Base-by-base conservation (phyloP, 2,797 vertebrate genomes). In the Amazona ochrocephala region DNA sequence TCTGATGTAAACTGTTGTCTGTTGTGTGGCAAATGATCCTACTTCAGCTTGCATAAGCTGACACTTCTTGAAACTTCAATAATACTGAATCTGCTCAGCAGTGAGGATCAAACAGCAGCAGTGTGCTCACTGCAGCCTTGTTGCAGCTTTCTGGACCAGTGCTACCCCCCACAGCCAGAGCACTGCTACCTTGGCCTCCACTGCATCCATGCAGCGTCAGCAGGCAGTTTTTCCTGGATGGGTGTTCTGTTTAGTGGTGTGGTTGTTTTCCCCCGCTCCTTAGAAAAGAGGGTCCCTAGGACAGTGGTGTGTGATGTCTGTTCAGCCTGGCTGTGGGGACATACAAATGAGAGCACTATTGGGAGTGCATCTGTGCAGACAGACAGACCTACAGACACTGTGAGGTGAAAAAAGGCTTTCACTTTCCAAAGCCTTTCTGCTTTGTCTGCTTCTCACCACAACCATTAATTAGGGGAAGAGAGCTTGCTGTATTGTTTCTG, bases 171-270 rank as follows among this genome's bases (percentile, higher is more conserved):
- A 5, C 8, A 39, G 32, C 37, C 2, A 2, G 7, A 39, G 65
- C 37, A 3, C 24, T 1, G 5, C 41, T 23, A 58, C 45, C 44
- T 42, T 0, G 11, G 64, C 41, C 23, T 53, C 39, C 0, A 15
- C 34, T 2, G 24, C 39, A 5, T 14, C 54, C 2, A 0, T 13
- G 39, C 30, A 7, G 67, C 1, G 0, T 39, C 1, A 2, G 34
- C 71, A 23, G 47, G 34, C 34, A 4, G 37, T 6, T 48, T 11
- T 11, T 39, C 9, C 23, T 16, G 15, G 7, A 29, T 27, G 47
- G 18, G 8, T 27, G 39, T 45, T 13, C 37, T 32, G 11, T 18
- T 75, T 4, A 22, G 19, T n/a, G 24, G 41, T 42, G 32, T 53
- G 5, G 7, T 5, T 13, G 6, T n/a, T 18, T 17, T 10, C 20